A percentile compares a stretch with the other conserved stretches of the same genome.
Evolutionary conservation across 2,888 invertebrate species (phyloP).

Genomic region (Lathronympha strigana): DNA sequence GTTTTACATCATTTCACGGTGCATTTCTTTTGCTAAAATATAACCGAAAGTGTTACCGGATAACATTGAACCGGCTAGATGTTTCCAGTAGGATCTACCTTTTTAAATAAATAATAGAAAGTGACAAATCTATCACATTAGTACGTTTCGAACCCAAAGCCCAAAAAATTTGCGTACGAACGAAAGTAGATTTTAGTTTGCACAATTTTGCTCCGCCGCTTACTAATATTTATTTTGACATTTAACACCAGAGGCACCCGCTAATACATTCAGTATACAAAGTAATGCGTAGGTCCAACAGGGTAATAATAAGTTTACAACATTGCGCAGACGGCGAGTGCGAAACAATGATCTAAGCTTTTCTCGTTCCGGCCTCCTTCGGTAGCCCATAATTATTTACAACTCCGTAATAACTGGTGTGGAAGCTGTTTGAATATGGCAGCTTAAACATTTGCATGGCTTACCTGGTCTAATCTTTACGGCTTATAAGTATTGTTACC

Average conservation of each 20-base stretch:
- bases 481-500: slow-evolving; percentile 12
- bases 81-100: not conserved
- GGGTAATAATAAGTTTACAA: slow-evolving; percentile 34
- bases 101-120: slow-evolving; percentile 23
- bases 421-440: slow-evolving; percentile 19
- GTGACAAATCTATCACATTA: slow-evolving; percentile 18
- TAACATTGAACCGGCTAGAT: not conserved
- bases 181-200: slow-evolving; percentile 32
- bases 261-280: slow-evolving; percentile 26
- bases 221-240: slow-evolving; percentile 30
- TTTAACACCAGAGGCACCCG: slow-evolving; percentile 30
- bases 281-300: slow-evolving; percentile 29
- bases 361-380: slow-evolving; percentile 34
- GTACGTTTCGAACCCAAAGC: slow-evolving; percentile 9
- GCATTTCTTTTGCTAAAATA: too few species aligned
- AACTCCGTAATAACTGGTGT: slow-evolving; percentile 32
- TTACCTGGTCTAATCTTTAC: slow-evolving; percentile 6
- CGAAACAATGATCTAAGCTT: slow-evolving; percentile 40
- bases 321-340: slow-evolving; percentile 25
- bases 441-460: slow-evolving; percentile 19
- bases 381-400: slow-evolving; percentile 40
- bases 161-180: slow-evolving; percentile 11
- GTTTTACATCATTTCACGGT: too few species aligned
- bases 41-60: not conserved
- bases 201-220: slow-evolving; percentile 23